Evolutionary conservation across 53 echinoderm and acorn worm genomes (phyloP), one percentile per base, ranked within the genome.

Genomic region (Patiria pectinifera): DNA sequence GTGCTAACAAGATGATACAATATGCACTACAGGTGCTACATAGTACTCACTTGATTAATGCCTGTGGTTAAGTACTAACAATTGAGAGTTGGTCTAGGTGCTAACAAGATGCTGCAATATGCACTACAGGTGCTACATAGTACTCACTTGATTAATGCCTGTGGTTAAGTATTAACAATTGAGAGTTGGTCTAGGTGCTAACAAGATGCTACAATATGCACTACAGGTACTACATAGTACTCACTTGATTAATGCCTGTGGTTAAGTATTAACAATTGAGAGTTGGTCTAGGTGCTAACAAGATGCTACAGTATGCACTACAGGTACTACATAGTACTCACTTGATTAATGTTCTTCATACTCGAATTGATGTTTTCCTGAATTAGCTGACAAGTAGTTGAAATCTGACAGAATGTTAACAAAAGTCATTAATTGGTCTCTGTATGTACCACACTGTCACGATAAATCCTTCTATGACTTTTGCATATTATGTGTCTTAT

Each of bases 161-260:
- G n/a, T n/a, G n/a, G n/a, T n/a, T n/a, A n/a, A n/a, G n/a, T n/a
- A n/a, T n/a, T n/a, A n/a, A n/a, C n/a, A n/a, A n/a, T n/a, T 96
- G n/a, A 89, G 96, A 35, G 95, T 96, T 6, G 96, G 94, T 21
- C 92, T 96, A 0, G 96, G 96, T 12, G 92, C 96, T n/a, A 95
- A 94, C 86, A 96, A 96, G 91, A 95, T 96, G 94, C 76, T 96
- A 15, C 96, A 96, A 83, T 96, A 96, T 81, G 91, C 95, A 80
- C 47, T 96, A 15, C 96, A 96, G 95, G 96, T 96, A 81, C 86
- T 49, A 49, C 3, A 49, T 6, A 49, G 53, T 53, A 6, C 53
- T 53, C 8, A 53, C 53, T 1, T 53, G 1, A 53, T 53, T 53
- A 53, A 97, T 59, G 93, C 98, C 13, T 93, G 95, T 44, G 97